Base-by-base conservation (phyloP, 2,113 vertebrate genomes). In the Halichoeres trimaculatus region DNA sequence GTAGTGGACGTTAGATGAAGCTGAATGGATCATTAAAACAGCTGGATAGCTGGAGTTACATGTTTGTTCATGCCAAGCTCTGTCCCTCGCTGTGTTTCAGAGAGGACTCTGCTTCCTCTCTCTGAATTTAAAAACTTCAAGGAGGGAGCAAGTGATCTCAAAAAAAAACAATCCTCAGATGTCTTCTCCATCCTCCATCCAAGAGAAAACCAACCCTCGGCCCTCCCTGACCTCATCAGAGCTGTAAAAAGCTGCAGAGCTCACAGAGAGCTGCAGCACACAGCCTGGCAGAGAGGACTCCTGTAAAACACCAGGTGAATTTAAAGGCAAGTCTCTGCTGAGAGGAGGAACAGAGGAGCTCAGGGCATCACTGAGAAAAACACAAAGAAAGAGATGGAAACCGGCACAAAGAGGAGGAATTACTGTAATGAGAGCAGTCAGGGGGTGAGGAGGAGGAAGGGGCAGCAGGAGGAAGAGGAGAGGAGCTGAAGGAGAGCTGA, bases 401-500 rank as follows among this genome's bases (percentile, higher is more conserved):
- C 26, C 23, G 12, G 20, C n/a, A 4, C 14, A 53, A 66, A 62
- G 43, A 1, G 58, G 12, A 23, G 3, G 50, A 1, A 61, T 41
- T 48, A n/a, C 0, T 19, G 19, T 10, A 7, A 61, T 23, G 41
- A 55, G 30, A 60, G 14, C 1, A 13, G 59, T 16, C 1, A 10
- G 43, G 10, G 26, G 26, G 43, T 45, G 47, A 26, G 52, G 56
- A 71, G 11, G 52, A 24, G 4, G 17, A 1, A 54, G 64, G 30
- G 1, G 69, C 41, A 34, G 66, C 67, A 71, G 69, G 59, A 14
- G 4, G 26, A 34, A 56, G 74, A 67, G 62, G 48, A 41, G 55
- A 41, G 14, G 22, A 57, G 30, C 30, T 30, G 30, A 30, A 30
- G 30, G 30, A 30, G 59, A 67, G 43, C 68, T 65, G 70, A 1